Conservation (phyloP, 2,888 invertebrate species). For the Dasypogon diadema region DNA sequence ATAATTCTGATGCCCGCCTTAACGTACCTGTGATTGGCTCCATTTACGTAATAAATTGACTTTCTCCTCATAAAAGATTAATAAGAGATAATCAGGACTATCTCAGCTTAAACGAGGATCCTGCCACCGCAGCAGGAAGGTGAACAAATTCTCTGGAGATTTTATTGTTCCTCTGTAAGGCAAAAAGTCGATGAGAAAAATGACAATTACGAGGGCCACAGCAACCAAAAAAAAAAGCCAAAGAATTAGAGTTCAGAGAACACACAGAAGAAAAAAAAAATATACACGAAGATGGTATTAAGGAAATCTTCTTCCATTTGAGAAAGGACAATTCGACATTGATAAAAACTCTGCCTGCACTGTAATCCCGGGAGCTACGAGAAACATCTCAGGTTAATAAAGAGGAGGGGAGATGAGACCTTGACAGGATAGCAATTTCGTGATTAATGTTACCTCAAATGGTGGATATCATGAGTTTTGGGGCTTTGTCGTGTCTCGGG, state of each 20-base stretch:
- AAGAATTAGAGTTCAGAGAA: background rate
- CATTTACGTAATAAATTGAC: conserved; percentile 36
- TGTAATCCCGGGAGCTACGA: background rate
- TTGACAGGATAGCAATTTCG: background rate
- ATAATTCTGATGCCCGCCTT: conserved; percentile 19
- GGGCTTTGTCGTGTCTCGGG: background rate
- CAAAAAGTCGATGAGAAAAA: conserved; percentile 9
- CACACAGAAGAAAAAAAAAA: background rate
- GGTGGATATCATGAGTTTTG: background rate
- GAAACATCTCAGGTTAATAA: background rate
- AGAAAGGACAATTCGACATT: background rate
- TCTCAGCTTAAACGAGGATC: background rate
- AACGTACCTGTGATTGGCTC: conserved; percentile 26
- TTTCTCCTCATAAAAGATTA: conserved; percentile 40
- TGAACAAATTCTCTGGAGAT: conserved; percentile 25
- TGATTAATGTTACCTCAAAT: background rate
- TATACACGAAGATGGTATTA: conserved; percentile 1
- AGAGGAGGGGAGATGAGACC: background rate
- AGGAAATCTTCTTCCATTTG: conserved; percentile 7
- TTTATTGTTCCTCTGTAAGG: conserved; percentile 7
- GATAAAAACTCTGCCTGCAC: background rate
- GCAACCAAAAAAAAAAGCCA: background rate
- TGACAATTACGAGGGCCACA: conserved; percentile 2
- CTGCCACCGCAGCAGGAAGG: conserved; percentile 1
- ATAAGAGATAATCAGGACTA: conserved; percentile 21